Evolutionary conservation across 2,888 invertebrate genomes (phyloP).

Genomic region (Oeneis ivallda): DNA sequence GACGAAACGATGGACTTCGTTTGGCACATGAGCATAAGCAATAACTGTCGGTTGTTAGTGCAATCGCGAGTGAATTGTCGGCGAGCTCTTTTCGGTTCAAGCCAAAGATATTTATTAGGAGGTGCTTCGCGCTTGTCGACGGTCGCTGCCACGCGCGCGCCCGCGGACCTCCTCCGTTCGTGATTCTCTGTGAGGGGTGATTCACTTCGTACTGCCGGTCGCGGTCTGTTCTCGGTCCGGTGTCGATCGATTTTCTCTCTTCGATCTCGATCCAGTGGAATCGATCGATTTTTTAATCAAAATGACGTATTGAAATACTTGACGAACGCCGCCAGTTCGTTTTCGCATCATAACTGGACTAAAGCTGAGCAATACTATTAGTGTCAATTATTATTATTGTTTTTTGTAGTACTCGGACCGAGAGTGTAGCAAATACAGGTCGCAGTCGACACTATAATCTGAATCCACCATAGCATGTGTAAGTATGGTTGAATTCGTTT

Average conservation of each 20-base stretch:
- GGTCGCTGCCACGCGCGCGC: slow-evolving; percentile 45
- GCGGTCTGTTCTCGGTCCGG: slow-evolving; percentile 17
- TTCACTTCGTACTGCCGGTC: slow-evolving; percentile 12
- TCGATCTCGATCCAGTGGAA: slow-evolving; percentile 11
- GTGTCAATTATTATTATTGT: slow-evolving; percentile 11
- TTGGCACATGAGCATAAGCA: slow-evolving; percentile 55
- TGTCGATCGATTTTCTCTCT: background rate
- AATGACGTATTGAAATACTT: background rate
- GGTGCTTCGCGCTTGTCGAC: slow-evolving; percentile 57
- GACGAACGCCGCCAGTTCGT: background rate
- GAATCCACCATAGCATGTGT: slow-evolving; percentile 53
- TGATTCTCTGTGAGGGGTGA: slow-evolving; percentile 11
- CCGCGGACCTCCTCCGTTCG: slow-evolving; percentile 10
- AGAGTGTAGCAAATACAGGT: background rate
- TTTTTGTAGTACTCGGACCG: background rate
- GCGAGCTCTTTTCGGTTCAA: slow-evolving; percentile 76
- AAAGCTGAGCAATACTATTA: slow-evolving; percentile 3
- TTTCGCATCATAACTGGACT: background rate
- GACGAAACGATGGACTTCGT: slow-evolving; percentile 47
- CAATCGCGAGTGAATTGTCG: slow-evolving; percentile 65
- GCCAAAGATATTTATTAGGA: slow-evolving; percentile 81
- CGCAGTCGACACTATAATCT: slow-evolving; percentile 11
- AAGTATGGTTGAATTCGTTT: slow-evolving; percentile 61
- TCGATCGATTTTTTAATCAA: background rate
- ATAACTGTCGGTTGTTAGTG: slow-evolving; percentile 55